Percentiles rank a stretch among this genome's conserved stretches.
phyloP scores from a whole-genome alignment of 1,140 invertebrate genomes.

The Drosophila jambulina region DNA sequence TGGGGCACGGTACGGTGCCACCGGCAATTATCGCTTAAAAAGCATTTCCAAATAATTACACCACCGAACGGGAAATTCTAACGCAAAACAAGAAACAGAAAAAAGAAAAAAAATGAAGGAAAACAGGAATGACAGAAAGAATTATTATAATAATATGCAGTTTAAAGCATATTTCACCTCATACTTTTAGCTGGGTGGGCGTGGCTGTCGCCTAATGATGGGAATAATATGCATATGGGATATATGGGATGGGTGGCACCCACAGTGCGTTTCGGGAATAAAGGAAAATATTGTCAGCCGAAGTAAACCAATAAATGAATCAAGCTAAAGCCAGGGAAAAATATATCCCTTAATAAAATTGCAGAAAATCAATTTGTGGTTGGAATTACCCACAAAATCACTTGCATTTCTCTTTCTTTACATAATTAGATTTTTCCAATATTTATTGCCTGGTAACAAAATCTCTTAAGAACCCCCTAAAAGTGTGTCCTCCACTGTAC shows the following conservation, averaged over 20 bases:
- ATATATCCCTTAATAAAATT: background rate
- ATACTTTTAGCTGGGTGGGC: constrained; percentile 42
- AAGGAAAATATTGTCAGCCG: background rate
- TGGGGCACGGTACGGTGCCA: constrained; percentile 41
- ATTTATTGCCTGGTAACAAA: background rate
- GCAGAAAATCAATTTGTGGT: background rate
- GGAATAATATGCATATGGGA: constrained; percentile 63
- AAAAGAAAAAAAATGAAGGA: background rate
- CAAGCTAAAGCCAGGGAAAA: background rate
- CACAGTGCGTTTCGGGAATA: background rate
- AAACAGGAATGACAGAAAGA: constrained; percentile 26
- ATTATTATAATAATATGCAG: constrained; percentile 56
- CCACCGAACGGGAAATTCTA: constrained; percentile 44
- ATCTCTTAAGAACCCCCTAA: background rate
- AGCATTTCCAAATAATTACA: constrained; percentile 81
- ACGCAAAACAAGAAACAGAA: constrained; percentile 14
- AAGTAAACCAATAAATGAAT: background rate
- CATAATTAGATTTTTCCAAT: background rate
- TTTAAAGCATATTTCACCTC: constrained; percentile 56
- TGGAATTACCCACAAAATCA: background rate
- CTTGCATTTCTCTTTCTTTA: background rate
- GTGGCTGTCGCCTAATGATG: constrained; percentile 62
- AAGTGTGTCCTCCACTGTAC: background rate
- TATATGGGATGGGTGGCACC: constrained; percentile 16
- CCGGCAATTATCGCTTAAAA: constrained; percentile 81